Percentiles rank a stretch among this genome's conserved stretches.
phyloP scores from a whole-genome alignment of 2,888 invertebrate species.

The Ischnura elegans region DNA sequence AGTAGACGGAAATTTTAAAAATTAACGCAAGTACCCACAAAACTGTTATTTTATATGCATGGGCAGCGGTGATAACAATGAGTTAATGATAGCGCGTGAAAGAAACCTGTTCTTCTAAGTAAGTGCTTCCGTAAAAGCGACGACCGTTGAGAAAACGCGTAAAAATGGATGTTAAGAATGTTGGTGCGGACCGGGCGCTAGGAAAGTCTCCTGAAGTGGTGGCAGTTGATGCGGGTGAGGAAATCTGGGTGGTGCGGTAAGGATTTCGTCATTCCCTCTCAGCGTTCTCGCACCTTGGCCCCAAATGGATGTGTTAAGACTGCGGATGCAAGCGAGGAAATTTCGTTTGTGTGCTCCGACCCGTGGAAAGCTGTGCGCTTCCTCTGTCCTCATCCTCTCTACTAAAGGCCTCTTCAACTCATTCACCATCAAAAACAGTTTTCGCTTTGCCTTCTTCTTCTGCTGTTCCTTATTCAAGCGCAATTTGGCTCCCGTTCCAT shows the following conservation, averaged over 20 bases:
- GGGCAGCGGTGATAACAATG: background rate
- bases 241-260: background rate
- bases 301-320: background rate
- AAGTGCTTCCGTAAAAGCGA: background rate
- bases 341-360: background rate
- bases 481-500: too few species aligned
- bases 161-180: background rate
- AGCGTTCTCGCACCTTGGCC: background rate
- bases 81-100: background rate
- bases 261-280: background rate
- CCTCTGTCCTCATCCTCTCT: background rate
- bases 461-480: too few species aligned
- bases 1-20: too few species aligned
- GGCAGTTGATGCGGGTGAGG: background rate
- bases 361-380: background rate
- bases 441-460: too few species aligned
- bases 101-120: background rate
- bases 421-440: too few species aligned
- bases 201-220: background rate
- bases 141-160: background rate
- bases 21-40: background rate
- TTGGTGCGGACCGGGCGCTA: background rate
- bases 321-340: background rate
- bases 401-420: too few species aligned
- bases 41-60: background rate